phyloP scores from a whole-genome alignment of 2,888 invertebrate species.

The Eurois occulta region DNA sequence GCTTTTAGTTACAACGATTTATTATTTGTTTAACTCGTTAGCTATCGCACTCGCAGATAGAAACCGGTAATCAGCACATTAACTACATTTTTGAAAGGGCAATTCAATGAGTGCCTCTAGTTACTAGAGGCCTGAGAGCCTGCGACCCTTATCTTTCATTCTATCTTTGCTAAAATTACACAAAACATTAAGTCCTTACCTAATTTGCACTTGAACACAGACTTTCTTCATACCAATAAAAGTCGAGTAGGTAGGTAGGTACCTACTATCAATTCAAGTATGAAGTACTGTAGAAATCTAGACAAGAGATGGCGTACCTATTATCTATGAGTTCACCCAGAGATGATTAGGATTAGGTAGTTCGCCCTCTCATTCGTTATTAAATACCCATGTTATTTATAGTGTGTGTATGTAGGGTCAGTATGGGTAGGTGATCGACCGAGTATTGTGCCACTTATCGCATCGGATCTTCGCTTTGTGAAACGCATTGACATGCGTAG shows the following conservation, averaged over 20 bases:
- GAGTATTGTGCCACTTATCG: slow-evolving; percentile 86
- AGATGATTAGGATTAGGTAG: too few species aligned
- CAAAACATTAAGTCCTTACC: not conserved
- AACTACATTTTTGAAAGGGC: slow-evolving; percentile 20
- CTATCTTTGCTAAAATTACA: too few species aligned
- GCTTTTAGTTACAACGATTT: slow-evolving; percentile 73
- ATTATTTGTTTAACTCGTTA: slow-evolving; percentile 70
- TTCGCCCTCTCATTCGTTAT: not conserved
- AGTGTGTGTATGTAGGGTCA: slow-evolving; percentile 58
- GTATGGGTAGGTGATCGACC: slow-evolving; percentile 84
- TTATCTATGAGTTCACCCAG: not conserved
- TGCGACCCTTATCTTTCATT: too few species aligned
- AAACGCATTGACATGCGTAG: slow-evolving; percentile 81
- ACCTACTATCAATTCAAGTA: not conserved
- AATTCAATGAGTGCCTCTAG: not conserved
- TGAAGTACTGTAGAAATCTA: too few species aligned
- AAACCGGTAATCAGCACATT: slow-evolving; percentile 71
- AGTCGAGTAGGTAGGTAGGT: too few species aligned
- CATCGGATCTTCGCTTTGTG: slow-evolving; percentile 87
- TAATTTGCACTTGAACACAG: not conserved
- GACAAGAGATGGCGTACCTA: not conserved
- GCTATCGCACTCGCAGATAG: slow-evolving; percentile 73
- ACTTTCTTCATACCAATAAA: not conserved
- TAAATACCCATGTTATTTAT: not conserved
- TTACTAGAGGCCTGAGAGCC: too few species aligned